Evolutionary conservation across 2,888 invertebrate genomes (phyloP), one percentile per base, ranked within the genome.

Genomic region (Diarsia brunnea): DNA sequence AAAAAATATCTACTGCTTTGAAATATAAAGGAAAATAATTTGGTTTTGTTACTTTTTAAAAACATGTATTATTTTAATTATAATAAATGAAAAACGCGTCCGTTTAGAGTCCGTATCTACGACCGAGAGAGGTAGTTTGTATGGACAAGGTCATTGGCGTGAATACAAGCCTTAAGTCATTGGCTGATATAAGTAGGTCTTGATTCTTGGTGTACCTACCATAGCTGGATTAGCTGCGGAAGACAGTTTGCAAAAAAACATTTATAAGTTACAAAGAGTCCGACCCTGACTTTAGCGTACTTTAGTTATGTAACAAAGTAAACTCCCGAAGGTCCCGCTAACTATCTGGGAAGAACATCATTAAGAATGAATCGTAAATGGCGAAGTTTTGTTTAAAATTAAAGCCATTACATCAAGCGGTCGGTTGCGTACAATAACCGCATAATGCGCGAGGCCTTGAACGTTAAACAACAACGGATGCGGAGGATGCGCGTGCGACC

Each of bases 371-470:
- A 79, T 74, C 27, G 49, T 78, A 81, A 79, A 77, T 76, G 74
- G 75, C 87, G 72, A 84, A 82, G 74, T 81, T 84, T 79, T 85
- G 75, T 80, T 61, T 73, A 79, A 83, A 75, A 81, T 83, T 78
- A 87, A 89, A 77, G 87, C 84, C 82, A 89, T 92, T 89, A 90
- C 90, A 55, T 72, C 63, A 79, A 71, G 77, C 71, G 68, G 85
- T 89, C 79, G 84, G 83, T 85, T 88, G 87, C 85, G 83, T 87
- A 83, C 84, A 86, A 86, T 89, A 89, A 88, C 81, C 84, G 88
- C 88, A 84, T 87, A 89, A 88, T 87, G 79, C 84, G 84, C 76
- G 77, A 87, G 90, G 89, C 94, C 94, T 94, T 94, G 94, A 92
- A 90, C 88, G 89, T 85, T 75, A 85, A 86, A 79, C 88, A 89